A percentile compares a stretch with the other conserved stretches of the same genome.
Conservation (phyloP, 2,888 invertebrate species). For the Euplexia lucipara region DNA sequence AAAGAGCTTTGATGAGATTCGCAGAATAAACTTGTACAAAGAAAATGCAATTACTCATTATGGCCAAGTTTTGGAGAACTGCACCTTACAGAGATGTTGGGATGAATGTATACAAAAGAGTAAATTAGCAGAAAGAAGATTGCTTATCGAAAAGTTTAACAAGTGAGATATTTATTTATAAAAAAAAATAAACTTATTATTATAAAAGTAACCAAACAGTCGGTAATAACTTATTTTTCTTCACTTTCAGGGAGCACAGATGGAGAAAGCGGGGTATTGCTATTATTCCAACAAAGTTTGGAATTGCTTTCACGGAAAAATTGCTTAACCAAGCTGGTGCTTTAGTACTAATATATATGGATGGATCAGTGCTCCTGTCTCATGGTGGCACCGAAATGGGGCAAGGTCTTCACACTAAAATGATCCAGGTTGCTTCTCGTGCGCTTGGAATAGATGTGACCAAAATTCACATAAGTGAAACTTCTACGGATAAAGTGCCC, state of each 20-base stretch:
- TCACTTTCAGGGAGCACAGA: conserved; percentile 92
- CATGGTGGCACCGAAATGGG: conserved; percentile 99
- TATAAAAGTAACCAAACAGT: not conserved
- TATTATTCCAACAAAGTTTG: conserved; percentile 96
- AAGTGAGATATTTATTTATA: conserved; percentile 85
- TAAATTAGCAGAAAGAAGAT: conserved; percentile 91
- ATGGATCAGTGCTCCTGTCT: conserved; percentile 96
- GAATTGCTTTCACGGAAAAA: conserved; percentile 94
- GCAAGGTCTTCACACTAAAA: conserved; percentile 98
- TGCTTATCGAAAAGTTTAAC: conserved; percentile 93
- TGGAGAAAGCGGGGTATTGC: conserved; percentile 97
- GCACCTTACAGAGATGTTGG: conserved; percentile 95
- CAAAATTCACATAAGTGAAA: conserved; percentile 95
- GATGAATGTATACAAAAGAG: conserved; percentile 94
- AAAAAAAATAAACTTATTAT: not conserved
- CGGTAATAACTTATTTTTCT: not conserved
- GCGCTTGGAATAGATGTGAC: conserved; percentile 93
- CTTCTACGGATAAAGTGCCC: conserved; percentile 97
- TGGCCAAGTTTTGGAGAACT: conserved; percentile 93
- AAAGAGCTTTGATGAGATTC: conserved; percentile 92
- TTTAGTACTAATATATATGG: conserved; percentile 95
- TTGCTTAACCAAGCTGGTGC: conserved; percentile 97
- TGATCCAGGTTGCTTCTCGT: conserved; percentile 97
- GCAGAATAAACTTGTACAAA: conserved; percentile 94
- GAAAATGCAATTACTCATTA: conserved; percentile 95